Percentiles rank a stretch among this genome's conserved stretches.
Conservation (phyloP, 2,113 vertebrate species). For the Nothobranchius furzeri region DNA sequence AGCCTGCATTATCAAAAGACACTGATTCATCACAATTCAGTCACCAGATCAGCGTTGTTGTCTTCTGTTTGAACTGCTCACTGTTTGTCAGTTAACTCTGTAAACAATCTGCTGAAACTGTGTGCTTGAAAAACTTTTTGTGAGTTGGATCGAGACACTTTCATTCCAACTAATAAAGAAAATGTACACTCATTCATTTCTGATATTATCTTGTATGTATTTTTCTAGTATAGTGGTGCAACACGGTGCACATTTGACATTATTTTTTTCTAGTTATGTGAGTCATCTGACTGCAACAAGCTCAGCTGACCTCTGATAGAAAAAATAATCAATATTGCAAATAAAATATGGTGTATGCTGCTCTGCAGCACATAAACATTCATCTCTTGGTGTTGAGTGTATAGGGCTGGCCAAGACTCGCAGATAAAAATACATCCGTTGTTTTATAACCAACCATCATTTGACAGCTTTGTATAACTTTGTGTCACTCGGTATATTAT, state of each 20-base stretch:
- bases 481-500: constrained; percentile 4
- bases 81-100: constrained; percentile 45
- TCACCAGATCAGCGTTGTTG: constrained; percentile 45
- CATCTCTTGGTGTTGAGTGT: constrained; percentile 19
- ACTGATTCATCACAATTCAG: constrained; percentile 69
- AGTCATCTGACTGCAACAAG: constrained; percentile 41
- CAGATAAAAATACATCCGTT: constrained; percentile 38
- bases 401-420: constrained; percentile 20
- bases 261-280: constrained; percentile 1
- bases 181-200: not conserved
- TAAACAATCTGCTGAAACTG: constrained; percentile 36
- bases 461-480: constrained; percentile 36
- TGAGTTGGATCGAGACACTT: constrained; percentile 11
- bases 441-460: constrained; percentile 58
- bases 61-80: constrained; percentile 49
- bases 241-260: constrained; percentile 2
- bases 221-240: constrained; percentile 19
- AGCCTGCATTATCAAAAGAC: constrained; percentile 67
- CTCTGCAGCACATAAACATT: constrained; percentile 41
- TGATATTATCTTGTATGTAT: constrained; percentile 19
- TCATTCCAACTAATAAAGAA: constrained; percentile 29
- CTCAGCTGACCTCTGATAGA: constrained; percentile 39
- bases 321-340: constrained; percentile 69
- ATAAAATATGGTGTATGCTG: constrained; percentile 64
- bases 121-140: not conserved